Evolutionary conservation across 1,140 invertebrate species (phyloP).

Genomic region (Sitodiplosis mosellana): DNA sequence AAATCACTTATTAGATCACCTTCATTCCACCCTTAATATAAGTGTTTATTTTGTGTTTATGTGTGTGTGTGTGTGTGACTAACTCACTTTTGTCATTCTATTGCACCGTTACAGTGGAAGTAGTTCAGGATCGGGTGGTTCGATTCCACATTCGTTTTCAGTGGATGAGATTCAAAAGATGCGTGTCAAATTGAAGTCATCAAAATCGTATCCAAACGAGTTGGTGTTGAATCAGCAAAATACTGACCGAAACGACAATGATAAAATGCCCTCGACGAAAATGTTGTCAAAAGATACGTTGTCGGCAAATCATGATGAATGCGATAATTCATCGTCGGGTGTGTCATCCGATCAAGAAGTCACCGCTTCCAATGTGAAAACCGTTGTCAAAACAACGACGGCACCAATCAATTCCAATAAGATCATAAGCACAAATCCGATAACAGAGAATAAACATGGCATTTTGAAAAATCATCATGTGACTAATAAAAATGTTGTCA

Average conservation of each 20-base stretch:
- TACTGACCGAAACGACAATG: slow-evolving; percentile 4
- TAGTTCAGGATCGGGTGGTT: slow-evolving; percentile 44
- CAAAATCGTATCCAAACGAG: slow-evolving; percentile 67
- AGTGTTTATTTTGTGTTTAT: too few species aligned
- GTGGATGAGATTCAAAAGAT: slow-evolving; percentile 77
- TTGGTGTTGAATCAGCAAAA: slow-evolving; percentile 33
- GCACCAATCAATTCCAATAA: not conserved
- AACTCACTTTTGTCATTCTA: slow-evolving; percentile 3
- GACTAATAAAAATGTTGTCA: not conserved
- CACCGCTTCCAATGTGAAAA: slow-evolving; percentile 18
- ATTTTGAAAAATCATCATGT: not conserved
- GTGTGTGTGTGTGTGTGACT: not conserved
- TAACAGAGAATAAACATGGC: too few species aligned
- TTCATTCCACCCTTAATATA: too few species aligned
- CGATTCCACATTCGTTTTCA: slow-evolving; percentile 64
- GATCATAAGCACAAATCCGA: too few species aligned
- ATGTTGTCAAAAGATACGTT: slow-evolving; percentile 6
- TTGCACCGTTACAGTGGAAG: slow-evolving; percentile 33
- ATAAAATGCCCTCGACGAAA: slow-evolving; percentile 2
- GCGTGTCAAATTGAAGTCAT: slow-evolving; percentile 61
- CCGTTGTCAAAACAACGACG: slow-evolving; percentile 7
- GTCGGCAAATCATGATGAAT: slow-evolving; percentile 41
- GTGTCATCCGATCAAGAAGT: slow-evolving; percentile 72
- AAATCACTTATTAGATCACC: too few species aligned
- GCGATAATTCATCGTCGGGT: slow-evolving; percentile 70